These are phyloP conservation scores for Drosophila peninsularis DNA, from an alignment of 2,888 invertebrate genomes.

Conservation along the genomic window DNA sequence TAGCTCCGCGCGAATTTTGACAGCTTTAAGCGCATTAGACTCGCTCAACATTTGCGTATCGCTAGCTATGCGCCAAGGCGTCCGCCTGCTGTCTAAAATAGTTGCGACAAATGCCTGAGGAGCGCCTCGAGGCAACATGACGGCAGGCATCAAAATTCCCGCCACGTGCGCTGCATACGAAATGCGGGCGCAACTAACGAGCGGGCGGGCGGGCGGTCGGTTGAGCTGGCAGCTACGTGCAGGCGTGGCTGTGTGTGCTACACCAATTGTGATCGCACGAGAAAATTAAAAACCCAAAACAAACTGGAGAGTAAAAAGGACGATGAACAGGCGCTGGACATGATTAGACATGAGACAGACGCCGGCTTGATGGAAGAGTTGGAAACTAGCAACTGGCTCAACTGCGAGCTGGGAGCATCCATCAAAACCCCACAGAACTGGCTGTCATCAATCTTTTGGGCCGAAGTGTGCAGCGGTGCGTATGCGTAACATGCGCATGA, in stretches of 20 bases:
- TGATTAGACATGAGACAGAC: conserved; percentile 45
- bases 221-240: conserved; percentile 15
- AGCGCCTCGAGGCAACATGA: conserved; percentile 24
- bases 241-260: conserved; percentile 1
- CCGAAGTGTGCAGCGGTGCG: conserved; percentile 50
- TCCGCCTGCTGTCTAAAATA: conserved; percentile 62
- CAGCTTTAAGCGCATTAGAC: conserved; percentile 63
- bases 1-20: conserved; percentile 63
- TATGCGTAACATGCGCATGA: conserved; percentile 57
- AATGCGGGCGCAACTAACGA: conserved; percentile 32
- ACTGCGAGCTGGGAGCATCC: conserved; percentile 20
- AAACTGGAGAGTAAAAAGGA: not conserved
- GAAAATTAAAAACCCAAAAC: conserved; percentile 29
- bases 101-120: conserved; percentile 56
- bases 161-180: conserved; percentile 63
- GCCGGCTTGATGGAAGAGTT: conserved; percentile 37
- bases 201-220: no score
- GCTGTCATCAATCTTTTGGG: conserved; percentile 63
- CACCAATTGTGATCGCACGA: conserved; percentile 16
- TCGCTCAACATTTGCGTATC: conserved; percentile 20
- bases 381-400: conserved; percentile 1
- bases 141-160: conserved; percentile 20
- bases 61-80: conserved; percentile 29
- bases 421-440: conserved; percentile 25
- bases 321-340: not conserved